Base-by-base conservation (phyloP, 2,113 vertebrate species). In the Lampris megalopsis region DNA sequence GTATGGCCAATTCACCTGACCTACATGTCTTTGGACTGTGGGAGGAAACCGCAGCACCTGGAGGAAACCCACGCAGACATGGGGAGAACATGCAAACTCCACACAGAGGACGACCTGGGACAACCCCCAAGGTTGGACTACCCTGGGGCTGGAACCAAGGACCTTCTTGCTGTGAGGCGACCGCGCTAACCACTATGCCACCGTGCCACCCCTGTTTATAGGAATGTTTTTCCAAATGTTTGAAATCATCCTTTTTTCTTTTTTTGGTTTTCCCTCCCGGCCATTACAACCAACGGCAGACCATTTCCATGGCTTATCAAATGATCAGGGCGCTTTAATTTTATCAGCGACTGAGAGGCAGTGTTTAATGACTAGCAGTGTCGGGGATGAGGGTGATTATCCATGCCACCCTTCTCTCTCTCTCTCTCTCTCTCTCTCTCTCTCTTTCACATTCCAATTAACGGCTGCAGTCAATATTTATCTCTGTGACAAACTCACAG, bases 381-480 rank as follows among this genome's bases (percentile, higher is more conserved):
- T 62, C 47, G 38, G 13, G 40, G 57, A 82, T 58, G 41, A 73
- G 68, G 74, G 65, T 71, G 71, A 79, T 91, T 86, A 89, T 86
- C 61, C 37, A 40, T 13, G 79, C 41, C 73, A 37, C 41, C 43
- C 47, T 52, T 57, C 48, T 43, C 58, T 5, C 35, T 43, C 52
- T 52, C 37, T 10, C 37, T 10, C 62, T 65, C 67, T 24, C 43
- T 47, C 47, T 57, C 48, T 43, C 58, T 5, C 35, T 43, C 52
- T 52, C 37, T 10, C 62, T 65, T 63, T 38, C 78, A 67, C 56
- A 66, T 69, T 82, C 68, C 75, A 75, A 81, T 89, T 81, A 85
- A 67, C 76, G 49, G 41, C 62, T 2, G 6, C 35, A 38, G 53
- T 80, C 67, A 59, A 83, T 83, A 57, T 59, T 68, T 45, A 6